These are phyloP conservation scores for Columba janthina DNA, from an alignment of 2,113 vertebrate genomes.

Conservation along the genomic window DNA sequence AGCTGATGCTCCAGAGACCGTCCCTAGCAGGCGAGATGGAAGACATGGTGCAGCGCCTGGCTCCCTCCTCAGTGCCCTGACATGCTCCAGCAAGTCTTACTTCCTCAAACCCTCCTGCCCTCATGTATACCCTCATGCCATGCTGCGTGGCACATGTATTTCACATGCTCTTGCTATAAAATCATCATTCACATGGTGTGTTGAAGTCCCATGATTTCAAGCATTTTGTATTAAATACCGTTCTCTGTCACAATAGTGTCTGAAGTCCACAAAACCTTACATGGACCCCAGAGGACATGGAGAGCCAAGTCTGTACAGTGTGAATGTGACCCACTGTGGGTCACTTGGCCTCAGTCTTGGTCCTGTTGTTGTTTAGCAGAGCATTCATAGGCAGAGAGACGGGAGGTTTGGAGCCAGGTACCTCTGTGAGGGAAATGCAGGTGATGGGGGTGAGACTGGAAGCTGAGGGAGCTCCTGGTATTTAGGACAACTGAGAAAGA, in stretches of 20 bases:
- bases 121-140: neutral
- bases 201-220: neutral
- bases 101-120: neutral
- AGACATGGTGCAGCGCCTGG: neutral
- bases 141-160: neutral
- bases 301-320: neutral
- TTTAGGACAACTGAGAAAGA: neutral
- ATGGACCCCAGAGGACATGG: neutral
- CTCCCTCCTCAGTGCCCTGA: neutral
- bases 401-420: neutral
- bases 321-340: neutral
- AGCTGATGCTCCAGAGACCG: neutral
- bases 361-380: neutral
- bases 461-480: neutral
- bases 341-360: neutral
- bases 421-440: neutral
- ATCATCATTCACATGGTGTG: neutral
- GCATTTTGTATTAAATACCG: neutral
- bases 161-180: neutral
- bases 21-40: neutral
- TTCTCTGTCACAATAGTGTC: neutral
- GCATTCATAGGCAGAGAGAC: neutral
- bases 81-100: neutral
- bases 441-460: neutral
- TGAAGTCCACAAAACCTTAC: neutral